phyloP scores from a whole-genome alignment of 2,888 invertebrate genomes.

The Drosophila anceps region DNA sequence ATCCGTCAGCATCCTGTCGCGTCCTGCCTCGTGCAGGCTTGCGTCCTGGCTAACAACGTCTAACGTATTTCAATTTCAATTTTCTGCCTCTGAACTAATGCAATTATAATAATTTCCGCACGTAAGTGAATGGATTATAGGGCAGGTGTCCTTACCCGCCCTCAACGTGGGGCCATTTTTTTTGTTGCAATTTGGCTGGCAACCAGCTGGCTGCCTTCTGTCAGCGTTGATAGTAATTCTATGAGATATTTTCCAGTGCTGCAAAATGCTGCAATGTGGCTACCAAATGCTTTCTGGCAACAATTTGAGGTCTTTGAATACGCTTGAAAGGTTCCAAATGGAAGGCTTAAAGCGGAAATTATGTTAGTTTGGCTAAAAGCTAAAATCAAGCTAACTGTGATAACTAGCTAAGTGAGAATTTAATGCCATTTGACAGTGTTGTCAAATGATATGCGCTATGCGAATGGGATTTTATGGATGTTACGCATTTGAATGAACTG shows the following conservation, averaged over 20 bases:
- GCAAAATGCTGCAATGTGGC: conserved; percentile 24
- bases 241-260: conserved; percentile 39
- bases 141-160: conserved; percentile 41
- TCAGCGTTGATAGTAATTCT: conserved; percentile 62
- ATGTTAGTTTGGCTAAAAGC: neutral
- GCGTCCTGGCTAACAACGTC: conserved; percentile 27
- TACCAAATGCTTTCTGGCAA: conserved; percentile 27
- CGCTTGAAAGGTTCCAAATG: neutral
- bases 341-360: conserved; percentile 6
- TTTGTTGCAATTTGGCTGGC: conserved; percentile 61
- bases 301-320: conserved; percentile 9
- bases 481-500: too few relatives aligned
- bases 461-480: neutral
- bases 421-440: neutral
- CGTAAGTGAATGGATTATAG: conserved; percentile 73
- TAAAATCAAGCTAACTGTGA: neutral
- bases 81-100: conserved; percentile 80
- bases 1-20: conserved; percentile 65
- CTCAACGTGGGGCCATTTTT: conserved; percentile 18
- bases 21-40: conserved; percentile 18
- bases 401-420: neutral
- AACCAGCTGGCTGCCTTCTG: conserved; percentile 63
- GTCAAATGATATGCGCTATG: neutral
- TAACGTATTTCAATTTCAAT: conserved; percentile 78
- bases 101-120: conserved; percentile 80